phyloP scores from a whole-genome alignment of 1,140 invertebrate genomes.

The Scylla paramamosain region DNA sequence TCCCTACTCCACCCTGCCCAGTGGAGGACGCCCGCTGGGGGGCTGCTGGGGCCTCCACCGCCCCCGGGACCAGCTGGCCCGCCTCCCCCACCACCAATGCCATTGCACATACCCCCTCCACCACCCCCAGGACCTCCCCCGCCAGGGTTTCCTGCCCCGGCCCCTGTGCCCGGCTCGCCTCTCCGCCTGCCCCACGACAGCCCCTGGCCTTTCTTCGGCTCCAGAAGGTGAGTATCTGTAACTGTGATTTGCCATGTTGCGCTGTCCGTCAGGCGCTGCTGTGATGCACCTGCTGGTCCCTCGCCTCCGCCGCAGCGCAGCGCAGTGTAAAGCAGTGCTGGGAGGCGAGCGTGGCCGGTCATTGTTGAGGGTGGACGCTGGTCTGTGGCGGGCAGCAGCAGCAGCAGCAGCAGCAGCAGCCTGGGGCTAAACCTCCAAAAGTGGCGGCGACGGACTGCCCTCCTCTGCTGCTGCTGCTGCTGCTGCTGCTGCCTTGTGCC shows the following conservation, averaged over 20 bases:
- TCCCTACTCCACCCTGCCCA: slow-evolving; percentile 80
- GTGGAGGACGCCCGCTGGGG: slow-evolving; percentile 68
- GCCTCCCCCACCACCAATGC: slow-evolving; percentile 66
- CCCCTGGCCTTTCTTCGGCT: slow-evolving; percentile 72
- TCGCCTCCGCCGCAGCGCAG: neutral
- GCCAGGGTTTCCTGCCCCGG: slow-evolving; percentile 53
- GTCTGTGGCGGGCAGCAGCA: no score
- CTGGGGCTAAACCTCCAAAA: no score
- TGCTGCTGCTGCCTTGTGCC: no score
- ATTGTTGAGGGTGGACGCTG: no score
- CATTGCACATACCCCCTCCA: slow-evolving; percentile 61
- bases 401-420: no score
- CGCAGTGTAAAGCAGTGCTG: no score
- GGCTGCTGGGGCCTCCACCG: slow-evolving; percentile 69
- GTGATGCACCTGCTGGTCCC: neutral
- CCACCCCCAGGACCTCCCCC: slow-evolving; percentile 55
- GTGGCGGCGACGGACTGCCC: no score
- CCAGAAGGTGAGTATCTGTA: slow-evolving; percentile 60
- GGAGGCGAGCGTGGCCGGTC: no score
- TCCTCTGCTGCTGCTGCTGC: no score
- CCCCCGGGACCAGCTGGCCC: slow-evolving; percentile 56
- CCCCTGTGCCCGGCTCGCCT: slow-evolving; percentile 63
- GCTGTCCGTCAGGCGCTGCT: neutral
- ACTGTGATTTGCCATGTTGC: neutral
- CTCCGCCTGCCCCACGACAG: slow-evolving; percentile 60